Percentiles rank a stretch among this genome's conserved stretches.
These are phyloP conservation scores for Seira musarum DNA, from an alignment of 2,888 invertebrate species.

Conservation along the genomic window DNA sequence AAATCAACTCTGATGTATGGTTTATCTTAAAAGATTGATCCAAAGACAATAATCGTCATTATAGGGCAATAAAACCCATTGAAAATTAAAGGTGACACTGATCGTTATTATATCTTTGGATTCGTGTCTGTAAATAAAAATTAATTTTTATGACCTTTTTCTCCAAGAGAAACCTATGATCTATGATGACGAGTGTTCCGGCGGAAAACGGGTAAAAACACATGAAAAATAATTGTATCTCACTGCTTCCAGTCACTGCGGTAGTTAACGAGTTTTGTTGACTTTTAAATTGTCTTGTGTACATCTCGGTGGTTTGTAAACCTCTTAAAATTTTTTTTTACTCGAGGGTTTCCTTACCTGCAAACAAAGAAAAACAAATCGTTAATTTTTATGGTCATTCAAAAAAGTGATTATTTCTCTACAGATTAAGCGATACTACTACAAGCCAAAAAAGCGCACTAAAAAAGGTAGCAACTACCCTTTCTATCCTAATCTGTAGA, in stretches of 20 bases:
- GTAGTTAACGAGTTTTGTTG: too few relatives aligned
- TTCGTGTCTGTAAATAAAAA: conserved; percentile 36
- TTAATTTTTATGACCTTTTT: conserved; percentile 38
- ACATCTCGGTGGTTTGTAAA: too few relatives aligned
- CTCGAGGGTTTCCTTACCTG: conserved; percentile 40
- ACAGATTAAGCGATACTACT: neutral
- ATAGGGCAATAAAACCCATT: conserved; percentile 34
- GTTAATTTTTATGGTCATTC: conserved; percentile 59
- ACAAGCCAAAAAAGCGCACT: neutral
- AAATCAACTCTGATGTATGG: too few relatives aligned
- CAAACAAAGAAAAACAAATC: conserved; percentile 50
- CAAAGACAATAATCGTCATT: too few relatives aligned
- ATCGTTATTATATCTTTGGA: conserved; percentile 50
- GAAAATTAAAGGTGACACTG: conserved; percentile 51
- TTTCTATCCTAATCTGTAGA: conserved; percentile 39
- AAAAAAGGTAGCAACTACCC: conserved; percentile 1
- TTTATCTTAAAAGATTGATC: too few relatives aligned
- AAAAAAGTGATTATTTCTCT: conserved; percentile 33
- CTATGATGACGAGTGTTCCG: too few relatives aligned
- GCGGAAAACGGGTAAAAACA: too few relatives aligned
- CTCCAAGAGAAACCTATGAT: too few relatives aligned
- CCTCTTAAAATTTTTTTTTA: too few relatives aligned
- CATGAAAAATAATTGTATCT: too few relatives aligned
- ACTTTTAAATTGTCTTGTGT: too few relatives aligned
- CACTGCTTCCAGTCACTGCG: too few relatives aligned